Evolutionary conservation across 2,797 vertebrate genomes (phyloP), one percentile per base, ranked within the genome.

Genomic region (Enteromius argenteus): DNA sequence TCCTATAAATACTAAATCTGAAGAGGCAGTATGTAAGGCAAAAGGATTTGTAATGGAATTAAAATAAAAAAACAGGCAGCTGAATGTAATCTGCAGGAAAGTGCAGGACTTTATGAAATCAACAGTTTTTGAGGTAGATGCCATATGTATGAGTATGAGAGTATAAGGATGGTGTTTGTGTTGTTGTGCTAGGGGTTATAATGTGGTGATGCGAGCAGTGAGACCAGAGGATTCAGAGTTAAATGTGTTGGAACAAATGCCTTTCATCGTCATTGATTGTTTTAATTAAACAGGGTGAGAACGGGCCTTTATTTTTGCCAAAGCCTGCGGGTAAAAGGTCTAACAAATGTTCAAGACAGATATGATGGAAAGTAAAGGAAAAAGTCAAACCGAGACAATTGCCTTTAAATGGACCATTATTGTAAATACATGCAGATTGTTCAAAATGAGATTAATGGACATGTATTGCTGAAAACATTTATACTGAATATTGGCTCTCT

Each of bases 401-500:
- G 74, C 58, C 84, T 91, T 92, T 90, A 93, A 92, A 92, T 90
- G 89, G 86, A 92, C 91, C 80, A 19, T 90, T 60, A 90, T 88
- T 90, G 88, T 93, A 94, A 92, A 94, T 93, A 92, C 86, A 89
- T 86, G 87, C 80, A 80, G 86, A 85, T 83, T 89, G 90, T 5
- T 64, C 90, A 89, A 90, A 90, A 90, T 87, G 86, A 90, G 81
- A 86, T 89, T 84, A 84, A 85, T 87, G 51, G 90, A 89, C 89
- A 89, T 86, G 83, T 86, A 93, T 89, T 87, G 90, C 88, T 86
- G 80, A 89, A 87, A 91, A 88, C 90, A 91, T 95, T 93, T 94
- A 93, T 91, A 94, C 91, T 88, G 71, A 64, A 60, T 83, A 80
- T 79, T 82, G 46, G 84, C 87, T 87, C 85, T 85, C 74, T 49